These are phyloP conservation scores for Pagetopsis macropterus DNA, from an alignment of 2,797 vertebrate genomes.

Conservation along the genomic window DNA sequence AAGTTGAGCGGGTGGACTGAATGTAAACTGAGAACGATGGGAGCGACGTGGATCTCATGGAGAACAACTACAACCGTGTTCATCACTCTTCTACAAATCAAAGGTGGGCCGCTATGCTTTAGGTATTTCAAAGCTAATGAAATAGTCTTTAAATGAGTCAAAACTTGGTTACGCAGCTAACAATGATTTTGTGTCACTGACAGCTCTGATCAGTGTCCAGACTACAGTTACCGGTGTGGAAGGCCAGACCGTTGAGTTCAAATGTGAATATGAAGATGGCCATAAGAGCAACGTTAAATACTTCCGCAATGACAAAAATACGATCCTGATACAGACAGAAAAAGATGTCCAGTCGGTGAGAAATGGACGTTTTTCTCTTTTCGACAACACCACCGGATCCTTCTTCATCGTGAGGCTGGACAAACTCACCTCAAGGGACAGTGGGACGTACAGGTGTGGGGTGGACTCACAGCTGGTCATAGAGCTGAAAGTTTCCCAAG, in stretches of 20 bases:
- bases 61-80: constrained; percentile 27
- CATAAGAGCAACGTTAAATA: constrained; percentile 26
- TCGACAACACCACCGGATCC: constrained; percentile 59
- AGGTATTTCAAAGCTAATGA: background rate
- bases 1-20: constrained; percentile 14
- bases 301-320: constrained; percentile 10
- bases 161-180: constrained; percentile 3
- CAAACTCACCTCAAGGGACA: constrained; percentile 41
- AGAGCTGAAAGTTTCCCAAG: constrained; percentile 50
- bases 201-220: constrained; percentile 44
- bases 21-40: constrained; percentile 43
- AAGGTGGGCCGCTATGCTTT: constrained; percentile 50
- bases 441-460: constrained; percentile 60
- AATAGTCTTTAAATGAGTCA: background rate
- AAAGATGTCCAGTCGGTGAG: constrained; percentile 24
- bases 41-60: constrained; percentile 32
- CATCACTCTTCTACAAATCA: constrained; percentile 46
- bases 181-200: constrained; percentile 2
- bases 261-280: constrained; percentile 44
- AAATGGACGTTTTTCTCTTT: constrained; percentile 52
- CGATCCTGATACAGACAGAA: constrained; percentile 19
- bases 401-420: constrained; percentile 52
- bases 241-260: constrained; percentile 47
- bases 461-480: constrained; percentile 7
- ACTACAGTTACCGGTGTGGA: constrained; percentile 30